Base-by-base conservation (phyloP, 2,797 vertebrate species). In the Sphaeramia orbicularis region DNA sequence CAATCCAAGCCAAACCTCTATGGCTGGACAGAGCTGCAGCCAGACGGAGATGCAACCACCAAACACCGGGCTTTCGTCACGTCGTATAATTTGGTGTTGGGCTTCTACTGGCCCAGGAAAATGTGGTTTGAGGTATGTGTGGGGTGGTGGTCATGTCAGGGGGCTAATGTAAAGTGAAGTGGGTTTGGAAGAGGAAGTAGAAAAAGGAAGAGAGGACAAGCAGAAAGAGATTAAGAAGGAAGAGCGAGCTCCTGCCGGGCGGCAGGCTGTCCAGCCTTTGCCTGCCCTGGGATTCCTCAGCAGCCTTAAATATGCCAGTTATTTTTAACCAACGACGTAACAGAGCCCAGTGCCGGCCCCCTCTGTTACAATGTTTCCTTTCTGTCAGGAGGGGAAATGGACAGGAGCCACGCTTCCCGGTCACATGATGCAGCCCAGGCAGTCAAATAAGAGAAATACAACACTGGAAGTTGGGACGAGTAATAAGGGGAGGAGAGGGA, bases 271-370 rank as follows among this genome's bases (percentile, higher is more conserved):
- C 94, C 95, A 91, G 95, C 92, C 87, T 95, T 86, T 97, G 96
- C 92, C 92, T 96, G 94, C 55, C 61, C 93, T 94, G 98, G 96
- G 97, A 98, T 98, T 97, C 97, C 97, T 94, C 93, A 74, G 88
- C 95, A 37, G 54, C 95, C 95, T 99, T 99, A 99, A 99, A 99
- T 99, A 99, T 98, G 94, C 91, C 83, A 86, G 97, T 97, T 99
- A 99, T 99, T 99, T 99, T 99, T 99, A 99, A 96, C 96, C 93
- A 80, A 74, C 93, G 92, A 97, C 96, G 97, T 99, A 96, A 96
- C 92, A 91, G 90, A 0, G 80, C 52, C 13, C 88, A 84, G 91
- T 85, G 87, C 94, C 96, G 72, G 93, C 97, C 96, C 96, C 94
- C 94, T 86, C 76, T 86, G 74, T 90, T 93, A 95, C 95, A 96